Percentiles rank a stretch among this genome's conserved stretches.
Conservation (phyloP, 2,888 invertebrate genomes). For the Leptura quadrifasciata region DNA sequence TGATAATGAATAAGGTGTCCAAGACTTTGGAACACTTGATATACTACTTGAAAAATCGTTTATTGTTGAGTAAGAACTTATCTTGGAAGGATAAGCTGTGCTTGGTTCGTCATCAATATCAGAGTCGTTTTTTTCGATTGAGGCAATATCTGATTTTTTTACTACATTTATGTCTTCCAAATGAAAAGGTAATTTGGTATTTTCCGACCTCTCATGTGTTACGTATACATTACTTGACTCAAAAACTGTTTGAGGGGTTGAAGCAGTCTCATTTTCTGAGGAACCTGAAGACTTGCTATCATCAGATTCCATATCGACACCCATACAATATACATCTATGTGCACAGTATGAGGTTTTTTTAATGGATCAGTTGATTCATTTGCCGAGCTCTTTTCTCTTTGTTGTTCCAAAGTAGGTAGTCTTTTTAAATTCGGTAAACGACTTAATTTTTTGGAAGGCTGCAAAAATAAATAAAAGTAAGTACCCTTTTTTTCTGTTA, state of each 20-base stretch:
- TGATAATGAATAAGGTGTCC: constrained; percentile 75
- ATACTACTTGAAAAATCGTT: constrained; percentile 77
- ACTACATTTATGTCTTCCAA: constrained; percentile 55
- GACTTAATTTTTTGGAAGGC: constrained; percentile 50
- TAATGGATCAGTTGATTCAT: constrained; percentile 65
- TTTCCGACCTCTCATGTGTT: constrained; percentile 76
- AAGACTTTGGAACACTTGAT: constrained; percentile 74
- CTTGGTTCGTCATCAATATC: constrained; percentile 75
- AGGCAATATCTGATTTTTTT: constrained; percentile 54
- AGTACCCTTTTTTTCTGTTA: neutral
- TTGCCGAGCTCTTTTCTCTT: constrained; percentile 52
- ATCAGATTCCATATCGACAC: constrained; percentile 75
- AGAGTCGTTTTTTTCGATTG: constrained; percentile 63
- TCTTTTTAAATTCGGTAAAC: constrained; percentile 54
- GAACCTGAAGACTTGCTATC: constrained; percentile 65
- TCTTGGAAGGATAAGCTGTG: constrained; percentile 79
- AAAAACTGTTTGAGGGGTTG: constrained; percentile 80
- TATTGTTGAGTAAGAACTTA: constrained; percentile 77
- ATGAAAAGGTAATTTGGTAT: constrained; percentile 72
- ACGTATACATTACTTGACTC: constrained; percentile 79
- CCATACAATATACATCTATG: constrained; percentile 85
- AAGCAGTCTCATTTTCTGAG: constrained; percentile 70
- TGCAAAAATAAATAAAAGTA: constrained; percentile 12
- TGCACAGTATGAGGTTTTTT: constrained; percentile 81
- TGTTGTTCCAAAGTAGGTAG: constrained; percentile 28